Evolutionary conservation across 2,888 invertebrate species (phyloP).

Genomic region (Agrochola lychnidis): DNA sequence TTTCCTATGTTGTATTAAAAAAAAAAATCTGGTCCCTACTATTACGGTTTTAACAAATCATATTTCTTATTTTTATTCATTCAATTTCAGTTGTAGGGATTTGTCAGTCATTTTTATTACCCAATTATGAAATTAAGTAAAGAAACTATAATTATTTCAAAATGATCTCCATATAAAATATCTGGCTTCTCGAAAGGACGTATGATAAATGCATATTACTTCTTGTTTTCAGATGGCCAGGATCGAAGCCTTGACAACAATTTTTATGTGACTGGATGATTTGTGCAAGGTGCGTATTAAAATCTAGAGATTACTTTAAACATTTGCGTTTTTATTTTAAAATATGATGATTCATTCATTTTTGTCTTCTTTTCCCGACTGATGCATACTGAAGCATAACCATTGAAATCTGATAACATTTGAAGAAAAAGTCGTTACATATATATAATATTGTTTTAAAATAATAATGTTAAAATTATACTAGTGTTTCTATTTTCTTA

Average conservation of each 20-base stretch:
- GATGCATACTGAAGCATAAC: constrained; percentile 78
- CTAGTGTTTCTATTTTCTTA: no score
- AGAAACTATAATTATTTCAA: neutral
- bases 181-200: neutral
- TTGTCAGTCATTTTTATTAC: neutral
- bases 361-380: constrained; percentile 86
- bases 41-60: neutral
- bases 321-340: neutral
- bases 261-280: constrained; percentile 29
- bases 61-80: neutral
- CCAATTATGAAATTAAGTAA: neutral
- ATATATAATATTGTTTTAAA: neutral
- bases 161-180: neutral
- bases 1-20: neutral
- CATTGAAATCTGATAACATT: constrained; percentile 63
- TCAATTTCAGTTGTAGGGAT: neutral
- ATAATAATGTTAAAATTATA: no score
- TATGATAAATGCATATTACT: constrained; percentile 2
- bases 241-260: constrained; percentile 45
- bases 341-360: constrained; percentile 76
- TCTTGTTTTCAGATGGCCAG: constrained; percentile 52
- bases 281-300: constrained; percentile 53
- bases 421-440: constrained; percentile 48
- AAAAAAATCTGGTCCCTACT: neutral
- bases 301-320: neutral